A percentile compares a stretch with the other conserved stretches of the same genome.
Evolutionary conservation across 2,797 vertebrate species (phyloP).

Genomic region (Streptopelia turtur): DNA sequence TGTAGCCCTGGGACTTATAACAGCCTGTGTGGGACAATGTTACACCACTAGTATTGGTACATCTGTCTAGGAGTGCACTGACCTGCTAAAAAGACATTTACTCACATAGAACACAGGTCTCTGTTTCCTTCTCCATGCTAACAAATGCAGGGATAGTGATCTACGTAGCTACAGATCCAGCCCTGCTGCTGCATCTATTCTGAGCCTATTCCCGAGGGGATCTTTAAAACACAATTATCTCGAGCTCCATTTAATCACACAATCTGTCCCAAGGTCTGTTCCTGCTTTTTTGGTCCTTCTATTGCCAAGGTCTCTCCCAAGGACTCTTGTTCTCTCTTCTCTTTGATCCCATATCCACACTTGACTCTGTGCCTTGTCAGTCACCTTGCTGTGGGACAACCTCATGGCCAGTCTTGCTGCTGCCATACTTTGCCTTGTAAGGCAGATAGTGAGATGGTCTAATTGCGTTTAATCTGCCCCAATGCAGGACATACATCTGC

Average conservation of each 20-base stretch:
- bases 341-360: not conserved
- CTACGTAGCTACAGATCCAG: not conserved
- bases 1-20: not conserved
- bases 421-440: not conserved
- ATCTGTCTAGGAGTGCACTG: not conserved
- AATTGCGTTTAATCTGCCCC: not conserved
- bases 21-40: not conserved
- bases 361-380: not conserved
- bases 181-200: constrained; percentile 1
- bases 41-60: not conserved
- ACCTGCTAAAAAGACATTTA: not conserved
- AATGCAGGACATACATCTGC: not conserved
- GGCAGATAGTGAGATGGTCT: not conserved
- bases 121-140: not conserved
- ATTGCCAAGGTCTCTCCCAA: constrained; percentile 14
- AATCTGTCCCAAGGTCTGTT: constrained; percentile 46
- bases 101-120: not conserved
- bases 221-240: constrained; percentile 50
- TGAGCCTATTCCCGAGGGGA: not conserved
- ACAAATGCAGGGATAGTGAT: not conserved
- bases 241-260: constrained; percentile 35
- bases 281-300: not conserved
- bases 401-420: not conserved
- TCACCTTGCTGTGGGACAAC: not conserved
- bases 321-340: not conserved